Base-by-base conservation (phyloP, 2,797 vertebrate genomes). In the Phrynocephalus forsythii region DNA sequence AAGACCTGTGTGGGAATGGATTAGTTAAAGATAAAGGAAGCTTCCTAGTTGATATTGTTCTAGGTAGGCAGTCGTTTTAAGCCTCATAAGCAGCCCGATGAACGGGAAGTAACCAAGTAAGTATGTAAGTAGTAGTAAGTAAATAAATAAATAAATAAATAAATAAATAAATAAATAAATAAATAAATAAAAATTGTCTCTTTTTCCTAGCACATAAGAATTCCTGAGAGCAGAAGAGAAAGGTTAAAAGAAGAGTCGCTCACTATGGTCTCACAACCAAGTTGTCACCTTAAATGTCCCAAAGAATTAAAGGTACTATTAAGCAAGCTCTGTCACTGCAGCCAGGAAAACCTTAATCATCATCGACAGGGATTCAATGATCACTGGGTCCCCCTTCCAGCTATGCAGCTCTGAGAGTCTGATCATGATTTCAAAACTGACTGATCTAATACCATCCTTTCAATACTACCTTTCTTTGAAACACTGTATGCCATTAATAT, bases 401-500 rank as follows among this genome's bases (percentile, higher is more conserved):
- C 38, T 4, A 44, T 44, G 38, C 38, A 44, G 38, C 5, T 5
- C 38, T 44, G 3, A 44, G 38, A 44, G 38, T 44, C 38, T 2
- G 52, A 56, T 52, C 1, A 52, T 15, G 52, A 56, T 28, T 16
- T 16, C 18, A 15, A 63, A 63, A 63, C 4, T 63, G 18, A 63
- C 18, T 0, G 60, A 63, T 63, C 60, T 63, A 78, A 50, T 26
- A 71, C 1, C 16, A 75, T 63, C 10, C 44, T 33, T 71, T 11
- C 50, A 48, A 44, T 9, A 66, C 33, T 44, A 79, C 15, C 75
- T 72, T 30, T 2, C 73, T 68, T 76, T 66, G 63, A 82, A 82
- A 72, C 30, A 78, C 11, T 30, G 5, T 48, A 66, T 84, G 68
- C n/a, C 82, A 72, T 4, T 13, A 91, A 69, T 56, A 87, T 50